Base-by-base conservation (phyloP, 30 jellyfish, hydroid and myxozoan species). In the Pelagia noctiluca region DNA sequence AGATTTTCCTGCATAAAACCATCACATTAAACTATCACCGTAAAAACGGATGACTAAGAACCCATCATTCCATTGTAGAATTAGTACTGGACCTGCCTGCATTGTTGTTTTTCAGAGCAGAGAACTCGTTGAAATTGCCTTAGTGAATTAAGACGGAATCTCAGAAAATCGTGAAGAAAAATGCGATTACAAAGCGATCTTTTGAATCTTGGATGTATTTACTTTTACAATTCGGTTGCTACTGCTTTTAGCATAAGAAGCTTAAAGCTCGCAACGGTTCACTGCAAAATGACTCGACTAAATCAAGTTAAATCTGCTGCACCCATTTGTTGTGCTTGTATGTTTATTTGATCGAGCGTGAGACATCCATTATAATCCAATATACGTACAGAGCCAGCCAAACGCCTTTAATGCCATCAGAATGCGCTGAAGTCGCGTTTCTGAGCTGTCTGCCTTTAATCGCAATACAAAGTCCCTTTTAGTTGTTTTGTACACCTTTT, bases 151-250 rank as follows among this genome's bases (percentile, higher is more conserved):
- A 19, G 21, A 52, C 21, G 12, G 21, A 52, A 52, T 3, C 68
- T 52, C 68, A 52, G 68, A 10, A 52, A 52, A 52, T 19, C 68
- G 68, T 19, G 21, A 52, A 3, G 68, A 2, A 19, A 4, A 52
- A 52, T 52, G 68, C 68, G 68, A 52, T 52, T 52, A 52, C 12
- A 52, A 5, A 52, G 68, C 68, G 21, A 52, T 52, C 68, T 19
- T 5, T 42, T 42, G 57, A 42, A 16, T 5, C 57, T 5, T 5
- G 57, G 2, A 52, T 52, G 68, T 25, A 52, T 52, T 52, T 52
- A 30, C 68, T 52, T 52, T 3, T 52, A 30, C 68, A 52, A 52
- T 52, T 52, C 68, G 68, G 68, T 52, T 52, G 68, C 68, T 52
- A 52, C 68, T 3, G 68, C 68, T 3, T 25, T 52, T 30, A 5